Conservation (phyloP, 2,797 vertebrate genomes). For the Petrocephalus sullivani region DNA sequence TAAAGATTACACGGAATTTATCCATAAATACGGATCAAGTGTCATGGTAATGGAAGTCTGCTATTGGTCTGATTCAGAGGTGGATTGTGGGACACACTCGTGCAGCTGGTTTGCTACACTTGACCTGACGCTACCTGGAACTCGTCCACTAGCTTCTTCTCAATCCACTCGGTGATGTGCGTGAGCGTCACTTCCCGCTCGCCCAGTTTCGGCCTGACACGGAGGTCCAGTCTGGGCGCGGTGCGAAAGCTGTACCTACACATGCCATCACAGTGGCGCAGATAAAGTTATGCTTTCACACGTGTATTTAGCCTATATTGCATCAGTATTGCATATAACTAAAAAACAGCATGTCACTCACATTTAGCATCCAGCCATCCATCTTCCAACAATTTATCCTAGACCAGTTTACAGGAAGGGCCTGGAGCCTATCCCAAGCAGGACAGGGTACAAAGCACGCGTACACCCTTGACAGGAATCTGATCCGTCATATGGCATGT, state of each 20-base stretch:
- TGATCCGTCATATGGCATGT: neutral
- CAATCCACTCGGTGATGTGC: slow-evolving; percentile 82
- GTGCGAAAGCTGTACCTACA: slow-evolving; percentile 80
- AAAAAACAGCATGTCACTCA: neutral
- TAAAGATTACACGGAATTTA: neutral
- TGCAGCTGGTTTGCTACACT: neutral
- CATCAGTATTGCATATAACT: neutral
- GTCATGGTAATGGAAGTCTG: neutral
- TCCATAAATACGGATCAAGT: neutral
- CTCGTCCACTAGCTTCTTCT: slow-evolving; percentile 79
- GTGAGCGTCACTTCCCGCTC: slow-evolving; percentile 81
- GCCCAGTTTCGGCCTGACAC: slow-evolving; percentile 75
- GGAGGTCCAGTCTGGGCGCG: slow-evolving; percentile 78
- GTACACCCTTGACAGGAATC: neutral
- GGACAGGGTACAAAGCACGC: neutral
- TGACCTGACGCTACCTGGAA: slow-evolving; percentile 67
- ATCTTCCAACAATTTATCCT: neutral
- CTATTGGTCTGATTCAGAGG: neutral
- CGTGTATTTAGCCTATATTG: neutral
- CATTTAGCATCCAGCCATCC: neutral
- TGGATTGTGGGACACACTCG: neutral
- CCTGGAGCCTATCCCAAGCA: neutral
- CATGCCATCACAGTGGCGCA: neutral
- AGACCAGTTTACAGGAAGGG: neutral
- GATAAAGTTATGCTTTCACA: neutral